Evolutionary conservation across 2,113 vertebrate species (phyloP), one percentile per base, ranked within the genome.

Genomic region (Tylochromis polylepis): DNA sequence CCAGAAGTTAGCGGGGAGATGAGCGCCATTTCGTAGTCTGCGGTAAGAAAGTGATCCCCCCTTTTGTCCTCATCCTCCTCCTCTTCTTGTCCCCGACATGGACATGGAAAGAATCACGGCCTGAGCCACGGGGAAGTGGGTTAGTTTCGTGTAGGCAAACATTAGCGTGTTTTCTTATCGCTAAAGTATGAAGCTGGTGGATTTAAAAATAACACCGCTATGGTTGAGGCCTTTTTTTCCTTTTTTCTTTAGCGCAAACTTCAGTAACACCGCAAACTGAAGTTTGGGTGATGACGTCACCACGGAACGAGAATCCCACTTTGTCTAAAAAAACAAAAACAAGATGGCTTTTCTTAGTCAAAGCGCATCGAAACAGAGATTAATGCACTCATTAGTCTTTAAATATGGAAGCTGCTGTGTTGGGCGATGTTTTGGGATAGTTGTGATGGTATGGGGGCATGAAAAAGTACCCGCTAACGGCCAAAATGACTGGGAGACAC

Each of bases 281-380:
- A 88, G 85, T 89, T 84, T 18, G 31, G 41, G 3, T 18, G 2
- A 38, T 94, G 92, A 94, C 94, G 94, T 94, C 93, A 87, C 83
- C 12, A 2, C 27, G 18, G 46, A 8, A 43, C 11, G 6, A 62
- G 83, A 31, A 8, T 55, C 57, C 70, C 38, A 46, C 18, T 49
- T n/a, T 4, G 36, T 20, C 49, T 8, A 4, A 18, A 29, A 43
- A 41, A 22, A 5, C 6, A 14, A 41, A 67, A 67, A 14, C 20
- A 22, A 62, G n/a, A 11, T 16, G 11, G 27, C 43, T 57, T 24
- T 59, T 58, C 14, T 11, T 10, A 29, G 15, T 77, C 3, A 77
- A 77, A 77, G 0, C 43, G 51, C 16, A 0, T 51, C 27, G 11
- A 53, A 16, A 46, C 27, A 31, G 43, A 12, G 72, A 51, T 51